Base-by-base conservation (phyloP, 2,888 invertebrate genomes). In the Tillus elongatus region DNA sequence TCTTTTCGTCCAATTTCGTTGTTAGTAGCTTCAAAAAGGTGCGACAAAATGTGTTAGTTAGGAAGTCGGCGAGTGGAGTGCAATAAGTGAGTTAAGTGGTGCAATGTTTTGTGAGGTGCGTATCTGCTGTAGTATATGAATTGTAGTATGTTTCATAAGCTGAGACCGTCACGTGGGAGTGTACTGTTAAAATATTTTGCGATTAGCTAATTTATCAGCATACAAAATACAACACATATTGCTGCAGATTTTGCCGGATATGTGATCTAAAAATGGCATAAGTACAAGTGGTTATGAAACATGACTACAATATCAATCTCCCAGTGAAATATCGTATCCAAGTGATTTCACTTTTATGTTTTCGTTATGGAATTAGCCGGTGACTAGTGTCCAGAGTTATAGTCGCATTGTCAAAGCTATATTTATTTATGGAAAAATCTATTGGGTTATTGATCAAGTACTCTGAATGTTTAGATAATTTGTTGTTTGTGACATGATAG, bases 31-130 rank as follows among this genome's bases (percentile, higher is more conserved):
- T n/a, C n/a, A n/a, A n/a, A n/a, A n/a, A n/a, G n/a, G n/a, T n/a
- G n/a, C n/a, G n/a, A n/a, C n/a, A n/a, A n/a, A n/a, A n/a, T n/a
- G n/a, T n/a, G n/a, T n/a, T n/a, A n/a, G n/a, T n/a, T n/a, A n/a
- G n/a, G n/a, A n/a, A n/a, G n/a, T n/a, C n/a, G n/a, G n/a, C n/a
- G n/a, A n/a, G n/a, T n/a, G n/a, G n/a, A n/a, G n/a, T 42, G 58
- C 51, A 57, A 58, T 55, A 52, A 51, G 52, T 52, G 53, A 44
- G 50, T 47, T 49, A 56, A 57, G 61, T 64, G 64, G 63, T 61
- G 64, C 61, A 64, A 64, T 61, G 61, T 64, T 63, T 9, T 58
- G 56, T 56, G 54, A 59, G 59, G 61, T 59, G 61, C 60, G 60
- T 58, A 56, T 57, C 47, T 53, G 53, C 44, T 47, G 49, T 51